Percentiles rank a stretch among this genome's conserved stretches.
phyloP scores from a whole-genome alignment of 2,888 invertebrate species.

The Yponomeuta cagnagella region DNA sequence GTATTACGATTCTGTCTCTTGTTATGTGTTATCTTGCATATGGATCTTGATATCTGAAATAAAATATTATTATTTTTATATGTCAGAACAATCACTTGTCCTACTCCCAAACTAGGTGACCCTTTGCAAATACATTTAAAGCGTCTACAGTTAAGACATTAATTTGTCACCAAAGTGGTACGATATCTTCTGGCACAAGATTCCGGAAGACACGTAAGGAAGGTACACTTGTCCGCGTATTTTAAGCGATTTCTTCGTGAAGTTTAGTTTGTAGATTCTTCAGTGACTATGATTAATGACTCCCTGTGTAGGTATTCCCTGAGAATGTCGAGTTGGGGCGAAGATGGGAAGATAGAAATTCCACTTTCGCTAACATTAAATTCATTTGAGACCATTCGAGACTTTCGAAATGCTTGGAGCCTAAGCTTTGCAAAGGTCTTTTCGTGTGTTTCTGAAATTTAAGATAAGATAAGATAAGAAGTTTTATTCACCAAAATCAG shows the following conservation, averaged over 20 bases:
- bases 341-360: background rate
- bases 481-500: too few relatives aligned
- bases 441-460: too few relatives aligned
- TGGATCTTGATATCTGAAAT: too few relatives aligned
- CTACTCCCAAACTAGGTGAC: too few relatives aligned
- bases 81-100: too few relatives aligned
- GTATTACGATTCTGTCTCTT: too few relatives aligned
- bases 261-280: slow-evolving; percentile 3
- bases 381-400: background rate
- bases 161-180: background rate
- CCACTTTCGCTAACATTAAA: background rate
- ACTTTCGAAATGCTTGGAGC: background rate
- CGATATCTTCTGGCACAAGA: background rate
- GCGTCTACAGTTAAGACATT: too few relatives aligned
- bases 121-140: too few relatives aligned
- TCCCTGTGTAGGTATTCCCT: background rate
- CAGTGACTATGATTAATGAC: background rate
- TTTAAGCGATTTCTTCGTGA: background rate
- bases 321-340: background rate
- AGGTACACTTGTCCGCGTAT: background rate
- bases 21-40: too few relatives aligned
- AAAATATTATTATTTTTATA: too few relatives aligned
- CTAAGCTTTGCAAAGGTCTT: too few relatives aligned
- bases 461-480: too few relatives aligned
- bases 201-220: background rate